Conservation (phyloP, 1,140 invertebrate species). For the Theocolax elegans region DNA sequence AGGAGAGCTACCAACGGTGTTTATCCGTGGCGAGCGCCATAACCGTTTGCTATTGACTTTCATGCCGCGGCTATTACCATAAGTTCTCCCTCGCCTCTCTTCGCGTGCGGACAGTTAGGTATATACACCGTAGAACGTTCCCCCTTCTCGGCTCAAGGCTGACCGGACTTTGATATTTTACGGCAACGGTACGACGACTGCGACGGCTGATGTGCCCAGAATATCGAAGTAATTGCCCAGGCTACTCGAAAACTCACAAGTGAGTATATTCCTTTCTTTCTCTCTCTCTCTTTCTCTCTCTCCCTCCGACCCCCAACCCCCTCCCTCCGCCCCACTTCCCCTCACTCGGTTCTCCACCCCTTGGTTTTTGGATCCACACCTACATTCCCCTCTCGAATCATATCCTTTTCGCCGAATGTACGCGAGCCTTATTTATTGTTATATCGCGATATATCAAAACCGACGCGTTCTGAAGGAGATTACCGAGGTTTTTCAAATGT, state of each 20-base stretch:
- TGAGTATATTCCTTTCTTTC: background rate
- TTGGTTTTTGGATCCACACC: background rate
- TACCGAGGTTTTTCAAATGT: background rate
- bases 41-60: conserved; percentile 44
- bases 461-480: background rate
- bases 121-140: background rate
- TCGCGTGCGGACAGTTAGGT: background rate
- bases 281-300: background rate
- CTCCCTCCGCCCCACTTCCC: too few species aligned
- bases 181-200: background rate
- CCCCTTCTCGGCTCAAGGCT: background rate
- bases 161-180: conserved; percentile 39
- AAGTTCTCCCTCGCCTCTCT: conserved; percentile 21
- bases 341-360: background rate
- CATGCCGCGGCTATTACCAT: conserved; percentile 35
- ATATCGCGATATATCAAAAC: background rate
- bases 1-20: too few species aligned
- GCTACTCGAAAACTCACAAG: conserved; percentile 3
- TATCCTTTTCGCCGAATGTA: background rate
- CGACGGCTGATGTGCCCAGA: conserved; percentile 30
- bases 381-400: background rate
- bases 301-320: too few species aligned
- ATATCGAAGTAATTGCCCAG: conserved; percentile 40
- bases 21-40: conserved; percentile 22
- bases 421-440: conserved; percentile 18